Base-by-base conservation (phyloP, 2,888 invertebrate species). In the Pantelozetes paolii region DNA sequence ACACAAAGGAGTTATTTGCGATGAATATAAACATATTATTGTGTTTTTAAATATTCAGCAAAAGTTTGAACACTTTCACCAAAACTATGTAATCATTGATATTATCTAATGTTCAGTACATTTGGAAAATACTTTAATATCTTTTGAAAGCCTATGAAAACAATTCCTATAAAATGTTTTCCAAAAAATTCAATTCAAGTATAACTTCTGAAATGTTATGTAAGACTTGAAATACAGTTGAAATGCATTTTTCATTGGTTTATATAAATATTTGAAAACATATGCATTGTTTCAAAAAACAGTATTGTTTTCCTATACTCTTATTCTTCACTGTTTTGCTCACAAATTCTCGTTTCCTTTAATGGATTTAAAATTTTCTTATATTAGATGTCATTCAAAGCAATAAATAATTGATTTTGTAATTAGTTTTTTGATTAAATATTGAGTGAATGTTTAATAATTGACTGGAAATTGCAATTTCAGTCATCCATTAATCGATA, bases 361-460 rank as follows among this genome's bases (percentile, higher is more conserved):
- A 26, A 54, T 54, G 54, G 54, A 54, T 54, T 54, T 13, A 54
- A 54, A 54, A 54, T 23, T 13, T 18, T 45, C 45, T 45, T 54
- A n/a, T 2, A 5, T 54, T 23, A 54, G 13, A 23, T 23, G 26
- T 54, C 20, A 54, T 23, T 23, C 9, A 54, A 2, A 3, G 54
- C 26, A 36, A 36, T 54, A 54, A 54, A 54, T 54, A 54, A 54
- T 54, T 26, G 6, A 54, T 54, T 13, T 23, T 54, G 20, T 54
- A 54, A 54, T 54, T 54, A 54, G 54, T 5, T 36, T 36, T 36
- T 36, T 5, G 5, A 36, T 36, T 36, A 5, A 8, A 5, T 36
- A 11, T 36, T 36, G 23, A 54, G 54, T 54, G 26, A 54, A 54
- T 54, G 54, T 54, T 54, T 54, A 54, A 54, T 54, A 54, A 54